These are phyloP conservation scores for Girardinichthys multiradiatus DNA, from an alignment of 2,113 vertebrate genomes.

Conservation along the genomic window DNA sequence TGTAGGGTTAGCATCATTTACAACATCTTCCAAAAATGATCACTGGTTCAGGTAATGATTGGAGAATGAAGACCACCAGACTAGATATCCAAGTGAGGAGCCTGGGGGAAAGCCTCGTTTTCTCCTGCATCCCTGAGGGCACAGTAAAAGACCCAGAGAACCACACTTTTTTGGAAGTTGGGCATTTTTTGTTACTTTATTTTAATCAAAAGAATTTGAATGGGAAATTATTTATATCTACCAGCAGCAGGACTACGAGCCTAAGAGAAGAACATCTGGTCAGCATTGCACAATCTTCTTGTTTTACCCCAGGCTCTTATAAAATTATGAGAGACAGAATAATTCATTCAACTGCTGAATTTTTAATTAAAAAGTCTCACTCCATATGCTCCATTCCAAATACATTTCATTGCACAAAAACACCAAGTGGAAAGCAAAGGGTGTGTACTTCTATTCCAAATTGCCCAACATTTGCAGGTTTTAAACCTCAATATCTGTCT, in stretches of 20 bases:
- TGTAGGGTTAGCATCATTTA: too few species aligned
- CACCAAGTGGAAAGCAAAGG: not conserved
- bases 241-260: slow-evolving; percentile 11
- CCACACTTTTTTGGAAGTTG: not conserved
- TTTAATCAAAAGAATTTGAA: not conserved
- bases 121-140: too few species aligned
- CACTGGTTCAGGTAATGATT: too few species aligned
- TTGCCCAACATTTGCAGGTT: too few species aligned
- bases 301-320: slow-evolving; percentile 36
- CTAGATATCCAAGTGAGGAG: too few species aligned
- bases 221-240: slow-evolving; percentile 16
- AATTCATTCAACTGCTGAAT: slow-evolving; percentile 56
- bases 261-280: slow-evolving; percentile 29
- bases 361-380: slow-evolving; percentile 54
- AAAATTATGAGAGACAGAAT: slow-evolving; percentile 55
- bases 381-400: slow-evolving; percentile 47
- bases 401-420: slow-evolving; percentile 25
- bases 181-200: slow-evolving; percentile 16
- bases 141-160: too few species aligned
- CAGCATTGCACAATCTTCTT: slow-evolving; percentile 30
- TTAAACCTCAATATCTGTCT: not conserved
- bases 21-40: too few species aligned
- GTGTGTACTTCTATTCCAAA: not conserved
- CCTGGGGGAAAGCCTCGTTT: too few species aligned
- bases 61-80: too few species aligned